Evolutionary conservation across 2,888 invertebrate genomes (phyloP).

Genomic region (Eurytoma adleriae): DNA sequence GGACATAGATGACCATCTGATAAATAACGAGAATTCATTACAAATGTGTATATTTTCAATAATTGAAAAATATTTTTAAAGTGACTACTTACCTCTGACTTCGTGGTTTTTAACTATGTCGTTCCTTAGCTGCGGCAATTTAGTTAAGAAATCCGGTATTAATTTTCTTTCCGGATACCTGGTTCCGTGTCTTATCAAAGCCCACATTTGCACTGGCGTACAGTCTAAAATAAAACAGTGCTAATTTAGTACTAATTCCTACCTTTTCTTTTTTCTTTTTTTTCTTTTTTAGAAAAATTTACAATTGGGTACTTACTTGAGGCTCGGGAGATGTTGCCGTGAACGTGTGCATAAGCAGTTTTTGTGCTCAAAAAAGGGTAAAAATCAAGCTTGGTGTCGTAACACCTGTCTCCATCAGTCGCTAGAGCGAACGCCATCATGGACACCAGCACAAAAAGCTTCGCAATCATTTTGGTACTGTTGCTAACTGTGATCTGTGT

Average conservation of each 20-base stretch:
- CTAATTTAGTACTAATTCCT: too few relatives aligned
- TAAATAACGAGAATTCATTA: not conserved
- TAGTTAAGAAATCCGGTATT: conserved; percentile 78
- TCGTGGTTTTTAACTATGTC: conserved; percentile 82
- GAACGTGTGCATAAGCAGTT: conserved; percentile 86
- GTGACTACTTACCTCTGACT: conserved; percentile 75
- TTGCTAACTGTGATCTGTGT: too few relatives aligned
- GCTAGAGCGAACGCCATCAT: too few relatives aligned
- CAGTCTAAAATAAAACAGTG: conserved; percentile 79
- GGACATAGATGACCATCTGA: conserved; percentile 77
- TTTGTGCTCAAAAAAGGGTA: conserved; percentile 84
- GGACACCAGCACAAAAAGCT: too few relatives aligned
- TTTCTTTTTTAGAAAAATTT: not conserved
- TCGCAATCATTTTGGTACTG: too few relatives aligned
- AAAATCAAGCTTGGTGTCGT: conserved; percentile 80
- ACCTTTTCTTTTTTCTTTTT: not conserved
- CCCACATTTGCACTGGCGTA: conserved; percentile 84
- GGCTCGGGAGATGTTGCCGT: conserved; percentile 78
- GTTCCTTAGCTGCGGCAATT: conserved; percentile 79
- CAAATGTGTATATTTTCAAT: not conserved
- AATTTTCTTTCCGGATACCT: conserved; percentile 80
- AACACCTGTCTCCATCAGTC: conserved; percentile 77
- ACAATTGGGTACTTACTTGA: not conserved
- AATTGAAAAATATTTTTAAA: not conserved
- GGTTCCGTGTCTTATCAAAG: conserved; percentile 83